Evolutionary conservation across 2,888 invertebrate species (phyloP).

Genomic region (Cactoblastis cactorum): DNA sequence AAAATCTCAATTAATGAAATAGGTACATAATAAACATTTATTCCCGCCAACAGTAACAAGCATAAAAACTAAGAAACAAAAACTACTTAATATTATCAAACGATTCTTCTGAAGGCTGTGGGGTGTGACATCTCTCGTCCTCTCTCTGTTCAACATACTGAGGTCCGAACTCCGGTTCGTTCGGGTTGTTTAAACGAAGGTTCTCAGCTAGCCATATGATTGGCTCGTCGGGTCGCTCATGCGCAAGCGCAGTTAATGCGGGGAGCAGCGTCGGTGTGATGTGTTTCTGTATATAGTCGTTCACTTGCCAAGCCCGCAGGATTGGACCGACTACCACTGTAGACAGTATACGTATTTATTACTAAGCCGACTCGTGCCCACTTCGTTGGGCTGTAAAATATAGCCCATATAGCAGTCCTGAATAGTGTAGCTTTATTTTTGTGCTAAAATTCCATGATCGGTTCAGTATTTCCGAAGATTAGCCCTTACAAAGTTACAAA

Average conservation of each 20-base stretch:
- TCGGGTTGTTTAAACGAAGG: constrained; percentile 86
- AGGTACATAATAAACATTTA: no score
- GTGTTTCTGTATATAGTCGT: constrained; percentile 83
- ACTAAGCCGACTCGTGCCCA: no score
- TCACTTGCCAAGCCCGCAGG: constrained; percentile 78
- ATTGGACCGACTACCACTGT: constrained; percentile 88
- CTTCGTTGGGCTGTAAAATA: no score
- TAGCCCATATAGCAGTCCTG: no score
- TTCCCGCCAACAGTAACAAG: no score
- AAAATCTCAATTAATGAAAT: no score
- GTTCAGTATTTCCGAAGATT: no score
- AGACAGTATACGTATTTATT: neutral
- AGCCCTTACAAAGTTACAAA: no score
- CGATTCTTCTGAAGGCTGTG: constrained; percentile 47
- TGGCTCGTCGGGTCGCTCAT: constrained; percentile 86
- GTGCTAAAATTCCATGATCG: no score
- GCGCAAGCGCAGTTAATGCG: constrained; percentile 83
- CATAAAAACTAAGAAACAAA: neutral
- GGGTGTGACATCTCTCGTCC: constrained; percentile 54
- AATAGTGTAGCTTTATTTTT: no score
- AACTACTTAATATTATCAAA: constrained; percentile 16
- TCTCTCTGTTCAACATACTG: constrained; percentile 40
- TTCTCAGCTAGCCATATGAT: constrained; percentile 88
- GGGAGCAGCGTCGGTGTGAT: constrained; percentile 82
- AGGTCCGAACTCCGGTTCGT: constrained; percentile 77